Evolutionary conservation across 2,113 vertebrate species (phyloP), one percentile per base, ranked within the genome.

Genomic region (Microtus oregoni): DNA sequence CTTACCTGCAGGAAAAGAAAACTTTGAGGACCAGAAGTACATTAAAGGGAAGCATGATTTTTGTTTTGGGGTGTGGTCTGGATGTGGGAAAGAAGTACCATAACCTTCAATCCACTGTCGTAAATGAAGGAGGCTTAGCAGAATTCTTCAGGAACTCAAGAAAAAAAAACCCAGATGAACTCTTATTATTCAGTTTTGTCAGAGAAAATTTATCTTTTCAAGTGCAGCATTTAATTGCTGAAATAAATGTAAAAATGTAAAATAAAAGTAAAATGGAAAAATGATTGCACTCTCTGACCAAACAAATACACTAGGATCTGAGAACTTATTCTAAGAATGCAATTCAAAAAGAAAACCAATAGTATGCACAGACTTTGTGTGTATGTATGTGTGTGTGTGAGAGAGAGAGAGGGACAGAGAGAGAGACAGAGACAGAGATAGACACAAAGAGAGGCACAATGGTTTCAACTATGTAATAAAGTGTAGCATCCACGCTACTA

Each of bases 271-370:
- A 90, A 92, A 89, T 90, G 7, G 89, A 88, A 91, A 92, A 61
- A 78, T 89, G 38, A 95, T 63, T 92, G 67, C 28, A 73, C 1
- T 52, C 19, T 97, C 77, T 89, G 63, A 63, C 73, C 12, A 82
- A 87, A 93, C 14, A 17, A 55, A 55, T 15, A 55, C 52, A 17
- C 52, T 55, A 55, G 52, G 15, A 55, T 77, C 30, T 78, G 50
- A 76, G 83, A 86, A 81, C 88, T 94, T 94, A 96, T 26, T 30
- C 14, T 38, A 82, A 63, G 38, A 70, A 79, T 79, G 81, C 77
- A 68, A 89, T 73, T 72, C 26, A 81, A 81, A 91, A 88, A 86
- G 55, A 91, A 96, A 89, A 86, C n/a, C 44, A 96, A 86, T 1
- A 82, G 22, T 78, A 73, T 81, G 7, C 47, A n/a, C 7, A 93